Conservation (phyloP, 2,797 vertebrate genomes). For the Acanthurus tractus region DNA sequence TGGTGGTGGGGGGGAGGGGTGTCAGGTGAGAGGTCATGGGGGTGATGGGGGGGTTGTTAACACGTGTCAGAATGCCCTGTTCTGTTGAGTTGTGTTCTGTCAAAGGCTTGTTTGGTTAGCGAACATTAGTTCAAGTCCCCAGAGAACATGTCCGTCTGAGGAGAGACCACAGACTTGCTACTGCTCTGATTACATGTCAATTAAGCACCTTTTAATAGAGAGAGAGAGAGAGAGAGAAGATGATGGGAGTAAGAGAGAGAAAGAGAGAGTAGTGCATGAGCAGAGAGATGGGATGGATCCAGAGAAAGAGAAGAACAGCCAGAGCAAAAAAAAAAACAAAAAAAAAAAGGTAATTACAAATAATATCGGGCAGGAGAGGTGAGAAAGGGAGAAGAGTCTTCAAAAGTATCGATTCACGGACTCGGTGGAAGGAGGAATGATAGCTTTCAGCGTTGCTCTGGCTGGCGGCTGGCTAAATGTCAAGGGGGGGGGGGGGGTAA, state of each 20-base stretch:
- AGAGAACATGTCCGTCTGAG: slow-evolving; percentile 69
- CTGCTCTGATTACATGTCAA: slow-evolving; percentile 76
- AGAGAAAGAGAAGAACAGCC: slow-evolving; percentile 54
- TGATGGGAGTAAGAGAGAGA: slow-evolving; percentile 3
- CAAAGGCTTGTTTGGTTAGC: slow-evolving; percentile 79
- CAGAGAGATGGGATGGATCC: slow-evolving; percentile 47
- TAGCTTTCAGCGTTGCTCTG: slow-evolving; percentile 64
- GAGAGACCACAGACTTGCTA: slow-evolving; percentile 66
- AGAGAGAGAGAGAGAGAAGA: slow-evolving; percentile 25
- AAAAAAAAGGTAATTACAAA: slow-evolving; percentile 47
- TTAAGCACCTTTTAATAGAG: slow-evolving; percentile 81
- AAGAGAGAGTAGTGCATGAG: slow-evolving; percentile 25
- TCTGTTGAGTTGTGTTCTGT: slow-evolving; percentile 62
- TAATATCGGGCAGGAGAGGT: slow-evolving; percentile 45
- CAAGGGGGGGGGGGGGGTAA: slow-evolving; percentile 5
- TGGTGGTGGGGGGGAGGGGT: neutral
- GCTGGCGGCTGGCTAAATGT: slow-evolving; percentile 38
- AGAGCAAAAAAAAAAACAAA: slow-evolving; percentile 41
- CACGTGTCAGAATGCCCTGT: slow-evolving; percentile 74
- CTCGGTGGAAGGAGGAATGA: slow-evolving; percentile 42
- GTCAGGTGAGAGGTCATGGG: slow-evolving; percentile 14
- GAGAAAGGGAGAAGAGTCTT: slow-evolving; percentile 57
- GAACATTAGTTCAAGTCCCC: slow-evolving; percentile 72
- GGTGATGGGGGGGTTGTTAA: neutral
- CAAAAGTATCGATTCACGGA: slow-evolving; percentile 74